These are phyloP conservation scores for Ophion costatus DNA, from an alignment of 2,888 invertebrate genomes.

Conservation along the genomic window DNA sequence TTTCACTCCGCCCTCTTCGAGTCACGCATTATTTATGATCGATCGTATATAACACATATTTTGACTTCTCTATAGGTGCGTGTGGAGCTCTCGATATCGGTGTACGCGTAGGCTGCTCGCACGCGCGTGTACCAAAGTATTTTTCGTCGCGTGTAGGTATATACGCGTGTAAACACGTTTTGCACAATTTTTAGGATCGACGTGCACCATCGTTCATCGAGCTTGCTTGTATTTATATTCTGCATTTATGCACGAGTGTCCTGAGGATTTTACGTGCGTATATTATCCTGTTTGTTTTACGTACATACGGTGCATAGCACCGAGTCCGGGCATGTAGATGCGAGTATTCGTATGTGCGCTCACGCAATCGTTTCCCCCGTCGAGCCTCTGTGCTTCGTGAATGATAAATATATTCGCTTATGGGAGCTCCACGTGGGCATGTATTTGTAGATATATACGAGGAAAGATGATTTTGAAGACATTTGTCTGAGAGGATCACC, in stretches of 20 bases:
- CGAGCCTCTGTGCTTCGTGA: constrained; percentile 28
- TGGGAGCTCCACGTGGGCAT: not conserved
- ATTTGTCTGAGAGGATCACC: too few species aligned
- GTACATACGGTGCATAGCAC: constrained; percentile 3
- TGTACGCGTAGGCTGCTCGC: constrained; percentile 2
- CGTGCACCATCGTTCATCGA: not conserved
- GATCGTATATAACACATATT: constrained; percentile 33
- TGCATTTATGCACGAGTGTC: constrained; percentile 47
- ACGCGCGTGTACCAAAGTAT: not conserved
- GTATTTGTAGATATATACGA: too few species aligned
- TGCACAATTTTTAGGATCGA: constrained; percentile 25
- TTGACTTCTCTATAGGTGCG: constrained; percentile 1
- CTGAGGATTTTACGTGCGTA: constrained; percentile 8
- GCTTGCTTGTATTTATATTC: constrained; percentile 40
- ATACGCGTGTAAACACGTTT: constrained; percentile 6
- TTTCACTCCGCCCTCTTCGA: constrained; percentile 20
- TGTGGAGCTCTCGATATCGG: not conserved
- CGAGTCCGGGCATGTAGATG: constrained; percentile 2
- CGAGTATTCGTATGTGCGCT: not conserved
- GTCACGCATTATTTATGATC: constrained; percentile 51
- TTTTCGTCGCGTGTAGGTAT: not conserved
- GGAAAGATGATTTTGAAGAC: too few species aligned
- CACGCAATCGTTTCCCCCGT: constrained; percentile 34
- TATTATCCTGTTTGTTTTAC: constrained; percentile 47
- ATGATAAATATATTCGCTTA: constrained; percentile 53